Base-by-base conservation (phyloP, 2,888 invertebrate genomes). In the Lepidochrysops patricia region DNA sequence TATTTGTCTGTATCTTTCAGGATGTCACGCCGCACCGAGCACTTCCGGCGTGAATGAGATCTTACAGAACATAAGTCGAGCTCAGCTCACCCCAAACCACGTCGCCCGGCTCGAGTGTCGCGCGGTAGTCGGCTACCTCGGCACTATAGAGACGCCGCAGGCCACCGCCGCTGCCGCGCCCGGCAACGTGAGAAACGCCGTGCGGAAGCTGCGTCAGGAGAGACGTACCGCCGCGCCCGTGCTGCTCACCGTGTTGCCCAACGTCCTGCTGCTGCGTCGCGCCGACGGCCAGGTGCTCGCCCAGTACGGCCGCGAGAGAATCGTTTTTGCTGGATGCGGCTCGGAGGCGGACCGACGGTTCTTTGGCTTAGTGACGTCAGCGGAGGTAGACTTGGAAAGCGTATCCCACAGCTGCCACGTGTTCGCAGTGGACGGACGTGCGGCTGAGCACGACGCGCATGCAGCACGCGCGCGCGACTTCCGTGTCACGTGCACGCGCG, bases 61-160 rank as follows among this genome's bases (percentile, higher is more conserved):
- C 57, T 73, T 87, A 0, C 86, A 87, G 61, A 87, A 86, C 68
- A 66, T 88, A 57, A 80, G 77, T 61, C 74, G 84, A 32, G 82
- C 77, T 0, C 88, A 87, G 62, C 75, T 84, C 2, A 80, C 76
- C 0, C 90, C 79, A 62, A 90, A 72, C 76, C 89, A 84, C 35
- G 75, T 72, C 0, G 76, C 84, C 0, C 88, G 93, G 0, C 90
- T 95, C 6, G 95, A 95, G 64, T 95, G 94, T 72, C 93, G 95
- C 68, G 96, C 95, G 0, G 93, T 98, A 1, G 97, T 98, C 0
- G 98, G 98, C 1, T 98, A 98, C 80, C 90, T 98, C 56, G 98
- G 98, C 23, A 98, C 98, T 1, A 97, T 98, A 65, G 98, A 98
- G 84, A 97, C 98, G 90, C 98, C 98, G 0, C 94, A 94, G 77